phyloP scores from a whole-genome alignment of 2,797 vertebrate species.

The Hydrocynus forskahlii region DNA sequence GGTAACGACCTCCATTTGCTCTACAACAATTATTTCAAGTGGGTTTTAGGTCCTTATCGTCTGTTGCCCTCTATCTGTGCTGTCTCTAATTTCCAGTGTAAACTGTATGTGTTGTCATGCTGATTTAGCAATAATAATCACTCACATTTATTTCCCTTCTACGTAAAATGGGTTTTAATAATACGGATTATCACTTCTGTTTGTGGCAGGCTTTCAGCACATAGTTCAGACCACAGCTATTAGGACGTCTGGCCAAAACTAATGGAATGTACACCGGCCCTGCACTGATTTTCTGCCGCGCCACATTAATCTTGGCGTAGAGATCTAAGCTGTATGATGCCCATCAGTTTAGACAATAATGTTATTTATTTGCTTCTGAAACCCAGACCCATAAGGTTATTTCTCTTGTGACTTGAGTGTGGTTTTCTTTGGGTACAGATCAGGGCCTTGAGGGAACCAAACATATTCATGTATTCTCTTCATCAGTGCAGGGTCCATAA shows the following conservation, averaged over 20 bases:
- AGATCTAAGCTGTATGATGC: background rate
- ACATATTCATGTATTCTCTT: background rate
- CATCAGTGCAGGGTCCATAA: background rate
- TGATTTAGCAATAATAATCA: background rate
- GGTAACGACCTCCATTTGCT: background rate
- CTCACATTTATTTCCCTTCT: background rate
- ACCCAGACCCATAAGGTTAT: background rate
- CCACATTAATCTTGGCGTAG: constrained; percentile 15
- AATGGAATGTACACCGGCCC: constrained; percentile 21
- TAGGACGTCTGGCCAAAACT: constrained; percentile 19
- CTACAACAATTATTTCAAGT: background rate
- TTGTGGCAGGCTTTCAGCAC: background rate
- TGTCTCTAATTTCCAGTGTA: background rate
- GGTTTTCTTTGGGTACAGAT: background rate
- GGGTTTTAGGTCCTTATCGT: background rate
- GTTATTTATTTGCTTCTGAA: constrained; percentile 10
- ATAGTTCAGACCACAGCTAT: constrained; percentile 4
- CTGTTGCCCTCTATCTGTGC: background rate
- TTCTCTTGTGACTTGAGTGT: background rate
- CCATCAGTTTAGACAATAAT: background rate
- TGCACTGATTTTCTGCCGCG: background rate
- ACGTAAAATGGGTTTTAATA: background rate
- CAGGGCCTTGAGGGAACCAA: constrained; percentile 1
- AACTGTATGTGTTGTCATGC: background rate
- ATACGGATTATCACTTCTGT: constrained; percentile 3